Conservation (phyloP, 2,113 vertebrate genomes). For the Sinocyclocheilus rhinocerous region DNA sequence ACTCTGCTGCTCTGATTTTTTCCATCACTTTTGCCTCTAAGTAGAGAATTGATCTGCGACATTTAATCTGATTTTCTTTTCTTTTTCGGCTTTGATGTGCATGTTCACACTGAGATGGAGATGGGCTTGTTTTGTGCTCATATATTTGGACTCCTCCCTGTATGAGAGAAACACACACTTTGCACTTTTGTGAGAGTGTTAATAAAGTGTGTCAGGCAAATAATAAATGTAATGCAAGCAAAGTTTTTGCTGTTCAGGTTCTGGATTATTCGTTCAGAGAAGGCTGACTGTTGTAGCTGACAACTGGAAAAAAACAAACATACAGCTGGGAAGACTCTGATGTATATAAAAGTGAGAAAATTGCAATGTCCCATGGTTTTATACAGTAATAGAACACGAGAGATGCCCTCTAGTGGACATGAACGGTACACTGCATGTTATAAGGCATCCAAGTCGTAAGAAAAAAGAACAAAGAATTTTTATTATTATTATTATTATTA, state of each 20-base stretch:
- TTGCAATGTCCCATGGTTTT: too few relatives aligned
- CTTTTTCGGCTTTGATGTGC: constrained; percentile 52
- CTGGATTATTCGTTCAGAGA: neutral
- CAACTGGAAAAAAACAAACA: too few relatives aligned
- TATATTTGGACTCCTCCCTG: neutral
- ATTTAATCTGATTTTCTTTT: constrained; percentile 62
- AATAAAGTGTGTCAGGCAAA: neutral
- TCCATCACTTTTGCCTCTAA: constrained; percentile 50
- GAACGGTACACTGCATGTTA: too few relatives aligned
- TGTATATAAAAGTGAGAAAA: too few relatives aligned
- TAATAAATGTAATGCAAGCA: neutral
- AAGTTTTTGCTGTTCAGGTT: neutral
- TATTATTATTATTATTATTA: too few relatives aligned
- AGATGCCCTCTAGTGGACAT: too few relatives aligned
- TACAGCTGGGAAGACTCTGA: too few relatives aligned
- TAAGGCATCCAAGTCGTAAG: too few relatives aligned
- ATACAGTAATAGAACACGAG: too few relatives aligned
- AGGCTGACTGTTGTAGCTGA: neutral
- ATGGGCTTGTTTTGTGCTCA: neutral
- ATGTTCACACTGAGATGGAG: neutral
- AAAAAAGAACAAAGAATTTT: too few relatives aligned
- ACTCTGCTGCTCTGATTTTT: constrained; percentile 32
- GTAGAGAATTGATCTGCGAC: constrained; percentile 64
- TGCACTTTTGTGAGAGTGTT: neutral
- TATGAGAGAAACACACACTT: neutral